Evolutionary conservation across 1,140 invertebrate genomes (phyloP).

Genomic region (Lordiphosa clarofinis): DNA sequence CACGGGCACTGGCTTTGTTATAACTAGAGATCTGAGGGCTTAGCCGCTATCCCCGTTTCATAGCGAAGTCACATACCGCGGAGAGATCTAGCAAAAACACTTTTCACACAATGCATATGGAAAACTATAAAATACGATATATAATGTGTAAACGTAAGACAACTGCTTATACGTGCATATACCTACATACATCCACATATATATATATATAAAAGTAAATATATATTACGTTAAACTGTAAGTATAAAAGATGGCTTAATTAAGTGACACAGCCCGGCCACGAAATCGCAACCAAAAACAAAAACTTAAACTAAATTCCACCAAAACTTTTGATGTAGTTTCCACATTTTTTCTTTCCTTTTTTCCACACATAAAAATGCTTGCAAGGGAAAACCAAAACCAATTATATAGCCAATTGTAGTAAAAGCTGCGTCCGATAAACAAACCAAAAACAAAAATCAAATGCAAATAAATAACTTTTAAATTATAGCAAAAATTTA

Average conservation of each 20-base stretch:
- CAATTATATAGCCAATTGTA: slow-evolving; percentile 62
- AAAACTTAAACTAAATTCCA: not conserved
- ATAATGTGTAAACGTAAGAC: slow-evolving; percentile 32
- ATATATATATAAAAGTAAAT: slow-evolving; percentile 28
- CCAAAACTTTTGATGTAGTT: too few species aligned
- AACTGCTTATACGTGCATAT: slow-evolving; percentile 33
- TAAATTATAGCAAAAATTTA: slow-evolving; percentile 62
- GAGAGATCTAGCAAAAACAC: slow-evolving; percentile 48
- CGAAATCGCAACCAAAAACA: slow-evolving; percentile 21
- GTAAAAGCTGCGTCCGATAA: slow-evolving; percentile 37
- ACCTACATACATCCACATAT: slow-evolving; percentile 44
- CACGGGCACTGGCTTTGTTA: not conserved
- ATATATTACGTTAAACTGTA: slow-evolving; percentile 67
- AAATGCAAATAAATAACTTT: slow-evolving; percentile 47
- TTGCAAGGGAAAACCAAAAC: slow-evolving; percentile 35
- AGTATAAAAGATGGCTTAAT: slow-evolving; percentile 66
- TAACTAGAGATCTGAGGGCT: slow-evolving; percentile 33
- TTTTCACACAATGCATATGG: slow-evolving; percentile 43
- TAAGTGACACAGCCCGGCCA: slow-evolving; percentile 37
- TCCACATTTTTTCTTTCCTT: too few species aligned
- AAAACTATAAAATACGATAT: slow-evolving; percentile 49
- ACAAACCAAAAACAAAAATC: slow-evolving; percentile 29
- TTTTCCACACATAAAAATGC: slow-evolving; percentile 26
- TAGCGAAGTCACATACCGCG: slow-evolving; percentile 33
- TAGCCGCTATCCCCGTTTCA: slow-evolving; percentile 28